phyloP scores from a whole-genome alignment of 2,888 invertebrate species.

The Psylliodes chrysocephalus region DNA sequence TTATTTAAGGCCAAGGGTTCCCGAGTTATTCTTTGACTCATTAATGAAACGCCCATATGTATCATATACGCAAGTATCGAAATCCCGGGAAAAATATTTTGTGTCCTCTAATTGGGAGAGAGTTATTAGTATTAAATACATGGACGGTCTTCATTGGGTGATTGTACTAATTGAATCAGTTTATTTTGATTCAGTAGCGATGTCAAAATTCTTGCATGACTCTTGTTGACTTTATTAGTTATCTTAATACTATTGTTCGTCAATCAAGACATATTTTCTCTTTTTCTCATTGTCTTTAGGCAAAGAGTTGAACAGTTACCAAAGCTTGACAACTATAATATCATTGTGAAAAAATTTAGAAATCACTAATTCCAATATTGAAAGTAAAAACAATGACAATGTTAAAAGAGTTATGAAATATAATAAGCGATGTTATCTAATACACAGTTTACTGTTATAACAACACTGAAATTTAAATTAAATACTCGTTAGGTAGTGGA shows the following conservation, averaged over 20 bases:
- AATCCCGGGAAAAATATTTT: too few species aligned
- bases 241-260: background rate
- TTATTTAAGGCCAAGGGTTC: too few species aligned
- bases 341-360: conserved; percentile 21
- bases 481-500: background rate
- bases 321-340: conserved; percentile 34
- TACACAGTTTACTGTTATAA: background rate
- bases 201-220: background rate
- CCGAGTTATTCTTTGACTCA: too few species aligned
- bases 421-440: background rate
- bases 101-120: too few species aligned
- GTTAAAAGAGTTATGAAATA: conserved; percentile 3
- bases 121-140: too few species aligned
- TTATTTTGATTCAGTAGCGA: background rate
- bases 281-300: background rate
- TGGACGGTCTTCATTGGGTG: too few species aligned
- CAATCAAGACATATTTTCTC: background rate
- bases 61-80: too few species aligned
- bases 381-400: conserved; percentile 24
- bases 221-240: background rate
- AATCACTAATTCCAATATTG: conserved; percentile 8
- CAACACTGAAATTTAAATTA: background rate
- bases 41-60: too few species aligned
- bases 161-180: background rate
- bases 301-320: conserved; percentile 10